A percentile compares a stretch with the other conserved stretches of the same genome.
phyloP scores from a whole-genome alignment of 2,113 vertebrate species.

The Solea solea region DNA sequence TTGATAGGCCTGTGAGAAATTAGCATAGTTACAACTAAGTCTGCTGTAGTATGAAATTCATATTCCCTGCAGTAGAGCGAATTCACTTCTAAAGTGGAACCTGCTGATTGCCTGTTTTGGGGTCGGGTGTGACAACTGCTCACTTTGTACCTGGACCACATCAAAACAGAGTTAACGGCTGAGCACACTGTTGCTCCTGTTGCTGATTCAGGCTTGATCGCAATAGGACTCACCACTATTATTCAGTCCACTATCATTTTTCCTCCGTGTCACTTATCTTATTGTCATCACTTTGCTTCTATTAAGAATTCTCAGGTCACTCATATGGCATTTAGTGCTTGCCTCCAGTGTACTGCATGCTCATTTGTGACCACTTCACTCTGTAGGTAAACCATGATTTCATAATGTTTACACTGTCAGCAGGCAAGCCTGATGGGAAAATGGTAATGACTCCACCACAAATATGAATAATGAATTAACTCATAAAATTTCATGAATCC shows the following conservation, averaged over 20 bases:
- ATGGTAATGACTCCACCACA: slow-evolving; percentile 70
- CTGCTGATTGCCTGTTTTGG: slow-evolving; percentile 28
- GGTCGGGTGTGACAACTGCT: slow-evolving; percentile 6
- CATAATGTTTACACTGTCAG: slow-evolving; percentile 79
- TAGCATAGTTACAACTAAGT: slow-evolving; percentile 45
- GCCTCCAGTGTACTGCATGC: slow-evolving; percentile 69
- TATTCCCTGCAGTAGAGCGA: slow-evolving; percentile 41
- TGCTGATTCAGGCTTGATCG: slow-evolving; percentile 4
- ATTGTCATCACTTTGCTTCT: slow-evolving; percentile 71
- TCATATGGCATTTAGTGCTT: slow-evolving; percentile 76
- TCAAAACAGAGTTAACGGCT: neutral
- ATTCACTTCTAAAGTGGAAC: slow-evolving; percentile 22
- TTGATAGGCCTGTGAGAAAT: slow-evolving; percentile 61
- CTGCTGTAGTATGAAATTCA: slow-evolving; percentile 41
- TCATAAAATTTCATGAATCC: slow-evolving; percentile 74
- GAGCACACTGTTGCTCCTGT: neutral
- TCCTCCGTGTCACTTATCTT: slow-evolving; percentile 68
- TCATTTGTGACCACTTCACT: slow-evolving; percentile 79
- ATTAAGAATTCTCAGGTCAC: slow-evolving; percentile 80
- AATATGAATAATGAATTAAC: slow-evolving; percentile 80
- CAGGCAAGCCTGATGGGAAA: slow-evolving; percentile 66
- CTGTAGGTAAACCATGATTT: slow-evolving; percentile 71
- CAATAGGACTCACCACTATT: slow-evolving; percentile 28
- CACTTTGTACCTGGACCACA: slow-evolving; percentile 10
- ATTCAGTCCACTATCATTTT: slow-evolving; percentile 36